Evolutionary conservation across 2,113 vertebrate genomes (phyloP).

Genomic region (Equus przewalskii): DNA sequence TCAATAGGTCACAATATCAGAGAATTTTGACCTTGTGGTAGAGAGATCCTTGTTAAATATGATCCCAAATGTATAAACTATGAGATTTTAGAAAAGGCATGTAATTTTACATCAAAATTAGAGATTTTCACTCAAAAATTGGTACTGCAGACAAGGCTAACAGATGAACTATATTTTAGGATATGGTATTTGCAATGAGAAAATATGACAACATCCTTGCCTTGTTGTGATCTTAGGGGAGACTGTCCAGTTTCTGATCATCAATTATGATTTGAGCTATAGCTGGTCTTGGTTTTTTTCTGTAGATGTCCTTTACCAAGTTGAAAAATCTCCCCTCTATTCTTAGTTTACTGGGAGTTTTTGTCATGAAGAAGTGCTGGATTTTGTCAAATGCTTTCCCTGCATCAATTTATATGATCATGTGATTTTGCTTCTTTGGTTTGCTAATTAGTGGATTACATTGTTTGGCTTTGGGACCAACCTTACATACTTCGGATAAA

Average conservation of each 20-base stretch:
- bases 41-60: background rate
- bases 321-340: background rate
- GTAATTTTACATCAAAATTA: background rate
- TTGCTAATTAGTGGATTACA: background rate
- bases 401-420: background rate
- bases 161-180: background rate
- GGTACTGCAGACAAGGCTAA: background rate
- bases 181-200: background rate
- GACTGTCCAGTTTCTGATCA: conserved; percentile 23
- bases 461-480: background rate
- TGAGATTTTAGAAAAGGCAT: background rate
- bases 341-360: background rate
- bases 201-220: background rate
- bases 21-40: background rate
- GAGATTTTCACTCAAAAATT: background rate
- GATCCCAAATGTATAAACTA: background rate
- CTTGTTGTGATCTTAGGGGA: background rate
- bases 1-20: background rate
- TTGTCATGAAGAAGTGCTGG: background rate
- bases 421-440: background rate
- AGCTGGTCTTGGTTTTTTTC: background rate
- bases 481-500: background rate
- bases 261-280: background rate
- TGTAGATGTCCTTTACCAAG: background rate
- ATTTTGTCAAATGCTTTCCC: background rate